A percentile compares a stretch with the other conserved stretches of the same genome.
Conservation (phyloP, 2,888 invertebrate genomes). For the Cinara cedri region DNA sequence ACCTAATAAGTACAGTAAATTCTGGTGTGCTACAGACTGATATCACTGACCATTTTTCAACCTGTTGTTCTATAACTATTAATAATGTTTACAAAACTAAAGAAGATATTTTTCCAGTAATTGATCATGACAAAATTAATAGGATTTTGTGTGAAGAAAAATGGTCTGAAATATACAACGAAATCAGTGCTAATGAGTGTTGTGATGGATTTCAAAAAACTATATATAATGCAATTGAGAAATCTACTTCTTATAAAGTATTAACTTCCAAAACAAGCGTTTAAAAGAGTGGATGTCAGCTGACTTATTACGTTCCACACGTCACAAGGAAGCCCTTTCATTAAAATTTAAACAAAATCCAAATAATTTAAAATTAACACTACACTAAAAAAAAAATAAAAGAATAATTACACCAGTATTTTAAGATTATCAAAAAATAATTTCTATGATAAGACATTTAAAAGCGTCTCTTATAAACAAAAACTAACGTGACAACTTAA, state of each 20-base stretch:
- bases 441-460: slow-evolving; percentile 12
- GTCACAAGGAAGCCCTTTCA: not conserved
- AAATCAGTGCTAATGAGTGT: not conserved
- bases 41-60: too few relatives aligned
- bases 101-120: not conserved
- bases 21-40: too few relatives aligned
- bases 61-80: too few relatives aligned
- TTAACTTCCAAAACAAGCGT: too few relatives aligned
- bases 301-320: not conserved
- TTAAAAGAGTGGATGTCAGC: too few relatives aligned
- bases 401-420: not conserved
- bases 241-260: too few relatives aligned
- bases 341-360: slow-evolving; percentile 7
- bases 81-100: too few relatives aligned
- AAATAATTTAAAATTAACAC: not conserved
- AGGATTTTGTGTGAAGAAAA: slow-evolving; percentile 6
- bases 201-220: not conserved
- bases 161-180: not conserved
- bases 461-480: not conserved
- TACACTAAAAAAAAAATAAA: slow-evolving; percentile 6
- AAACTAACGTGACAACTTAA: slow-evolving; percentile 19
- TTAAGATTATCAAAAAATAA: not conserved
- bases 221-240: not conserved
- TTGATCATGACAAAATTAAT: slow-evolving; percentile 14
- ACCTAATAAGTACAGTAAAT: too few relatives aligned